Conservation (phyloP, 2,113 vertebrate genomes). For the Tamias sibiricus region DNA sequence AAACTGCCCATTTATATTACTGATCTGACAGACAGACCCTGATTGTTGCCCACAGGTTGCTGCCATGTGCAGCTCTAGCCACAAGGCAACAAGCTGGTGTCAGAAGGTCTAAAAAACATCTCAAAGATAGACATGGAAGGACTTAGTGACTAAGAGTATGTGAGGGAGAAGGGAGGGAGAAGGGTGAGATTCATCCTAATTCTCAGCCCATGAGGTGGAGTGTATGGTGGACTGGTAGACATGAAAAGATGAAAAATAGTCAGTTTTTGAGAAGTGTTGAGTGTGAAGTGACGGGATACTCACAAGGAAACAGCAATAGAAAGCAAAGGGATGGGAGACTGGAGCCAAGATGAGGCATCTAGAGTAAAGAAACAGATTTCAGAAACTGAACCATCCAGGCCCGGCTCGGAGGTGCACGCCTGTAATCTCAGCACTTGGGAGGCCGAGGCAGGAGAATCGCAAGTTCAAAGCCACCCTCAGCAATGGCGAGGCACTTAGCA, state of each 20-base stretch:
- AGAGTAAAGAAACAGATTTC: not conserved
- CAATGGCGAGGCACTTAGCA: no score
- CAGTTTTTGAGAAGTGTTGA: no score
- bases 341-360: not conserved
- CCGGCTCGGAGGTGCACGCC: no score
- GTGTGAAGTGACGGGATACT: not conserved
- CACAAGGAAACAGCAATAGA: not conserved
- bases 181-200: not conserved
- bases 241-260: no score
- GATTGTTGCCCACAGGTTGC: not conserved
- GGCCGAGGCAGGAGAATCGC: no score
- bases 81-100: not conserved
- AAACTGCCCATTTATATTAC: fast-evolving
- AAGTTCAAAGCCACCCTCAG: no score
- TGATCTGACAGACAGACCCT: fast-evolving
- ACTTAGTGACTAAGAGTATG: not conserved
- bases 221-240: not conserved
- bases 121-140: not conserved
- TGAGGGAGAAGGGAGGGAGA: not conserved
- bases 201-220: no score
- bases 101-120: not conserved
- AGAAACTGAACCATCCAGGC: not conserved
- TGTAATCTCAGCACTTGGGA: no score
- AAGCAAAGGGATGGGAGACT: not conserved
- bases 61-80: not conserved